phyloP scores from a whole-genome alignment of 2,113 vertebrate genomes.

The Neolamprologus caudopunctatus region DNA sequence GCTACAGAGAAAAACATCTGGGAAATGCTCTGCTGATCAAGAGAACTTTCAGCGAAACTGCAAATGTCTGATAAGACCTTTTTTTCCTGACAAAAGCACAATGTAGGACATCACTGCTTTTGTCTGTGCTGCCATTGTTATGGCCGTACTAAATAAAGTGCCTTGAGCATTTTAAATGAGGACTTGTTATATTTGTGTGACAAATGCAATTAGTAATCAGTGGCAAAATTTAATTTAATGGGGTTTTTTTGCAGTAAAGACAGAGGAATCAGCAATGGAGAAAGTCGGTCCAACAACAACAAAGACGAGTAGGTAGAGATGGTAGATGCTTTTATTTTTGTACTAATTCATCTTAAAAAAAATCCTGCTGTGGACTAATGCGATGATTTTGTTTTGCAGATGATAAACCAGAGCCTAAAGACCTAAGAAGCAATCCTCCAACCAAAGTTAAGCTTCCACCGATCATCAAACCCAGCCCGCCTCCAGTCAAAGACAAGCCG shows the following conservation, averaged over 20 bases:
- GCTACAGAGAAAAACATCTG: not conserved
- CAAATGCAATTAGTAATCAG: not conserved
- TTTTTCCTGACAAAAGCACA: not conserved
- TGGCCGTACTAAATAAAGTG: not conserved
- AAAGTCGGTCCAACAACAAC: conserved; percentile 17
- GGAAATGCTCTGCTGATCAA: not conserved
- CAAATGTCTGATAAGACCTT: not conserved
- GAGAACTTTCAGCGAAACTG: not conserved
- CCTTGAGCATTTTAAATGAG: not conserved
- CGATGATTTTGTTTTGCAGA: conserved; percentile 36
- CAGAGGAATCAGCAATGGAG: conserved; percentile 59
- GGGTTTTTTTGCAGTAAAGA: not conserved
- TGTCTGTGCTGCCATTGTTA: not conserved
- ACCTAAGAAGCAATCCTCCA: conserved; percentile 64
- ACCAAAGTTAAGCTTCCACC: conserved; percentile 67
- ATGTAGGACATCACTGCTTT: not conserved
- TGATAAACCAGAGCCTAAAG: conserved; percentile 64
- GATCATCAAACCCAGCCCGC: conserved; percentile 46
- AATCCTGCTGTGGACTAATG: not conserved
- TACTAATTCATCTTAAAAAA: not conserved
- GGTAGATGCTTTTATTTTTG: not conserved
- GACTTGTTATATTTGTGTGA: not conserved
- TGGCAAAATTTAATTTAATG: not conserved
- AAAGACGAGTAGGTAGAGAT: conserved; percentile 59
- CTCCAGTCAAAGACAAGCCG: conserved; percentile 69